phyloP scores from a whole-genome alignment of 1,140 invertebrate genomes.

The Campodea augens region DNA sequence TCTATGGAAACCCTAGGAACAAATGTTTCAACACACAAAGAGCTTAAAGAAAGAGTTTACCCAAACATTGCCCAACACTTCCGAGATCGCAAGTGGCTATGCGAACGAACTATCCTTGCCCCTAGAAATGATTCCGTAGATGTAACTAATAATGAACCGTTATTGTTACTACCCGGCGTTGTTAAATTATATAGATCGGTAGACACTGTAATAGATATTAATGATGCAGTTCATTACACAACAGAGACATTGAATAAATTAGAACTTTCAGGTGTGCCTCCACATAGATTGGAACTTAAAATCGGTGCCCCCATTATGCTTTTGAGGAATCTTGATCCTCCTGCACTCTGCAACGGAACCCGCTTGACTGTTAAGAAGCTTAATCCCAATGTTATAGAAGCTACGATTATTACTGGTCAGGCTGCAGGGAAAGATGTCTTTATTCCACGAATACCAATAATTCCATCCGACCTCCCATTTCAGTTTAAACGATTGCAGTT shows the following conservation, averaged over 20 bases:
- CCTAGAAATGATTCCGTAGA: conserved; percentile 16
- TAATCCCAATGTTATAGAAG: conserved; percentile 23
- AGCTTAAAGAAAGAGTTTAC: conserved; percentile 18
- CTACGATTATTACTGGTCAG: conserved; percentile 22
- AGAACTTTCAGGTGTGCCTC: conserved; percentile 19
- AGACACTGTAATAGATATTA: conserved; percentile 18
- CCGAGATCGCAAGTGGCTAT: conserved; percentile 18
- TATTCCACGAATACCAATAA: conserved; percentile 23
- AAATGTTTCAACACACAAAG: conserved; percentile 13
- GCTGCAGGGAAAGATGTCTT: conserved; percentile 26
- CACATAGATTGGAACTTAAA: conserved; percentile 14
- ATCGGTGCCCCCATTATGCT: conserved; percentile 9
- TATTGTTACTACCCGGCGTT: conserved; percentile 11
- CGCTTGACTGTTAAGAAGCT: conserved; percentile 22
- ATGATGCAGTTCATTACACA: conserved; percentile 20
- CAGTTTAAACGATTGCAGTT: conserved; percentile 29
- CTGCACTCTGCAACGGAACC: conserved; percentile 13
- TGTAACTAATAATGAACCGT: conserved; percentile 13
- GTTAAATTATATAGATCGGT: conserved; percentile 17
- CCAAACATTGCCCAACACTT: conserved; percentile 17
- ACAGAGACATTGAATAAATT: conserved; percentile 23
- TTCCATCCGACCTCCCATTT: conserved; percentile 22
- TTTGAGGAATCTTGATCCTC: conserved; percentile 11
- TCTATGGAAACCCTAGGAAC: conserved; percentile 4
- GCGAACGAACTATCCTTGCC: conserved; percentile 18